Conservation (phyloP, 2,888 invertebrate genomes). For the Prosopocoilus inquinatus region DNA sequence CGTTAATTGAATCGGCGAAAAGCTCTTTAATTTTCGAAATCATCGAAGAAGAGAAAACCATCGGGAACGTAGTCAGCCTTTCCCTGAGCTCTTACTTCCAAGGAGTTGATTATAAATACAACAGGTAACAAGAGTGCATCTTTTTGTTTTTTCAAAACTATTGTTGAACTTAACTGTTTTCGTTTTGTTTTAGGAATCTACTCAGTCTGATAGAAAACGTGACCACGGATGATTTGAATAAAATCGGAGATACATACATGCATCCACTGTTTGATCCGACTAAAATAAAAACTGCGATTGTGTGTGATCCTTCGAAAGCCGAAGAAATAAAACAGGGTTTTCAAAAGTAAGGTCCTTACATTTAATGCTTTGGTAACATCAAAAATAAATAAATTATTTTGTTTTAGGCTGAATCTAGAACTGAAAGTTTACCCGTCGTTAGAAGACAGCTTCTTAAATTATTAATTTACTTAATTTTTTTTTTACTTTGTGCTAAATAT, state of each 20-base stretch:
- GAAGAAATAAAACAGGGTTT: constrained; percentile 24
- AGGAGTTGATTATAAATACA: constrained; percentile 64
- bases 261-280: constrained; percentile 63
- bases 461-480: constrained; percentile 35
- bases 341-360: constrained; percentile 20
- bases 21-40: constrained; percentile 86
- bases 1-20: constrained; percentile 78
- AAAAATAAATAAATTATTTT: constrained; percentile 25
- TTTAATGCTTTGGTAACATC: neutral
- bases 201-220: constrained; percentile 66
- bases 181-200: constrained; percentile 57
- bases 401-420: constrained; percentile 59
- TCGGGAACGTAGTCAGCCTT: constrained; percentile 68
- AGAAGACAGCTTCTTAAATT: constrained; percentile 64
- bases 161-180: neutral
- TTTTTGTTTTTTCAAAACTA: neutral
- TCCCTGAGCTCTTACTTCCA: constrained; percentile 74
- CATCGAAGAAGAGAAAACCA: constrained; percentile 76
- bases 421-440: constrained; percentile 60
- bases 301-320: constrained; percentile 76
- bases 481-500: neutral
- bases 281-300: constrained; percentile 64
- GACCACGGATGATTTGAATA: constrained; percentile 60
- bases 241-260: constrained; percentile 71
- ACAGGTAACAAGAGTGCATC: constrained; percentile 53